Base-by-base conservation (phyloP, 2,113 vertebrate genomes). In the Corythornis vintsioides region DNA sequence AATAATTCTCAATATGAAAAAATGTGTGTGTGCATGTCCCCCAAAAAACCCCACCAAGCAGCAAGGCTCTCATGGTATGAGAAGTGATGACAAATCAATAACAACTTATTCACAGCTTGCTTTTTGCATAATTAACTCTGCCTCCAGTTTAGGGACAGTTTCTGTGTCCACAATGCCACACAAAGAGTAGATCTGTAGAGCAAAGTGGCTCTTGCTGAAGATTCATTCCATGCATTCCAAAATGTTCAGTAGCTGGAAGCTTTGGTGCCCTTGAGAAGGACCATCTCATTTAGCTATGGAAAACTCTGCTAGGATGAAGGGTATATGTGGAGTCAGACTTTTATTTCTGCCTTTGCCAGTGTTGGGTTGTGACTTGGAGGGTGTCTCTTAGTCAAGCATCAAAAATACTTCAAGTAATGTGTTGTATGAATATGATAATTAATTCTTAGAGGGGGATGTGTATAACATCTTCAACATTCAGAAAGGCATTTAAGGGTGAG, bases 401-500 rank as follows among this genome's bases (percentile, higher is more conserved):
- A 78, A 40, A 88, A 71, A 35, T 50, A 33, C 5, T 45, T 69
- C 33, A 38, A 33, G 35, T 25, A 22, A 12, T 12, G 28, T 7
- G 6, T 45, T 56, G 35, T 53, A 31, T 17, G 57, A 26, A 64
- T 48, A 35, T 24, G n/a, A 15, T 26, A 15, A 67, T 64, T 38
- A 48, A n/a, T 77, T 17, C 43, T 45, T 85, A 64, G 6, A 48
- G 20, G 43, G 43, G 56, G 18, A 11, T 0, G 3, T 16, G 3
- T n/a, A 24, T 28, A 43, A 64, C 2, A 26, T 9, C 25, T 47
- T 38, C n/a, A 79, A 4, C 2, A 6, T 22, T 28, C 53, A 60
- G n/a, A 74, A 86, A 31, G 0, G 0, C 7, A 0, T 43, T 60
- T 13, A n/a, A 66, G 4, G 21, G 4, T 13, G 15, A 31, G 5